Percentiles rank a stretch among this genome's conserved stretches.
These are phyloP conservation scores for Pollenia labialis DNA, from an alignment of 2,888 invertebrate genomes.

Conservation along the genomic window DNA sequence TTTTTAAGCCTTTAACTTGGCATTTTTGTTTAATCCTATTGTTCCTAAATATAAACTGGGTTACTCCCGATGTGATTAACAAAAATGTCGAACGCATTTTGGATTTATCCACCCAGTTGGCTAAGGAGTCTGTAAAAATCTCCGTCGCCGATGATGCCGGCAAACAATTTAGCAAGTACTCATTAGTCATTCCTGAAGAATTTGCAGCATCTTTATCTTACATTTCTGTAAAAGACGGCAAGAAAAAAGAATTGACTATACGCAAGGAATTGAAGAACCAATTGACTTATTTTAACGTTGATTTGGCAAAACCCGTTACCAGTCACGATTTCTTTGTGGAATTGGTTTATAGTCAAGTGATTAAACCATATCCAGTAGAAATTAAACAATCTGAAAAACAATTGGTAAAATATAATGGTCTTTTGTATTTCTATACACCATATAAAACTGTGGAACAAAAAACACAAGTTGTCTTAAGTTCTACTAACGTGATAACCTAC, in stretches of 20 bases:
- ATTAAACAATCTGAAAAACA: conserved; percentile 98
- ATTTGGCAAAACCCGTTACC: conserved; percentile 84
- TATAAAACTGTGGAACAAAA: conserved; percentile 93
- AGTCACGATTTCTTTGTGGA: conserved; percentile 86
- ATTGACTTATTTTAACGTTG: conserved; percentile 86
- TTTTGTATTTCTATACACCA: conserved; percentile 92
- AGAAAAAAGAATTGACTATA: conserved; percentile 86
- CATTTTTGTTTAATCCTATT: conserved; percentile 49
- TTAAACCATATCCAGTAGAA: conserved; percentile 93
- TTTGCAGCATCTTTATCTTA: conserved; percentile 89
- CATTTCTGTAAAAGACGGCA: conserved; percentile 88
- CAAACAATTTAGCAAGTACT: conserved; percentile 88
- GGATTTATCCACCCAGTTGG: conserved; percentile 94
- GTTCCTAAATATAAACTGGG: conserved; percentile 40
- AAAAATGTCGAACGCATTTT: conserved; percentile 94
- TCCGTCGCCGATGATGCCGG: conserved; percentile 93
- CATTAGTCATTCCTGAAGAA: conserved; percentile 87
- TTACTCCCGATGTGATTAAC: conserved; percentile 82
- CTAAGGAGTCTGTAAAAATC: conserved; percentile 91
- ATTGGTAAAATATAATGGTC: conserved; percentile 93
- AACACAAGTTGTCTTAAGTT: conserved; percentile 90
- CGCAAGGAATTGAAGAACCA: conserved; percentile 85
- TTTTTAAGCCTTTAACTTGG: conserved; percentile 37
- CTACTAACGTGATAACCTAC: conserved; percentile 92
- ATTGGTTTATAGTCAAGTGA: conserved; percentile 89